Base-by-base conservation (phyloP, 2,888 invertebrate genomes). In the Alsophila aescularia region DNA sequence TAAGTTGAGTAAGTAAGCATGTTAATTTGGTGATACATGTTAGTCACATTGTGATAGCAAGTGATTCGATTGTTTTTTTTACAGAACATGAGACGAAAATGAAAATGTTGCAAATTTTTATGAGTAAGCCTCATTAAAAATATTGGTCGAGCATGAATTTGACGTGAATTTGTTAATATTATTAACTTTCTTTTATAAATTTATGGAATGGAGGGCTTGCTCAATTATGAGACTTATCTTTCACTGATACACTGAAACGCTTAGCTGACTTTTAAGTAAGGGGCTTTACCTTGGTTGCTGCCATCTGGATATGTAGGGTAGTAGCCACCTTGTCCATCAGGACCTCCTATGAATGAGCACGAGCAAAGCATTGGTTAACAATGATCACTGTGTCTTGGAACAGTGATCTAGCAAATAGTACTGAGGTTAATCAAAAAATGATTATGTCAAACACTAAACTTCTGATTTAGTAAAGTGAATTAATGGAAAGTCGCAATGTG, bases 261-360 rank as follows among this genome's bases (percentile, higher is more conserved):
- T n/a, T n/a, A n/a, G n/a, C n/a, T n/a, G n/a, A n/a, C n/a, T n/a
- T n/a, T n/a, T n/a, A n/a, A n/a, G n/a, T n/a, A n/a, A 35, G 1
- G 8, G 31, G 9, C n/a, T 1, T 41, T 69, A 14, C 59, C 60
- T 35, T 27, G 80, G 69, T 40, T 63, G 48, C 13, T 8, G 24
- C 37, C 21, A 2, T 52, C 40, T 59, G 68, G 69, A 18, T 51
- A 43, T 1, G 43, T 51, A 43, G 51, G 51, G 37, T 65, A 76
- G 83, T 52, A 87, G 58, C 66, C 73, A 63, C 60, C 57, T 27
- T 65, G 76, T 1, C 60, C 64, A 1, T 73, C 79, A 0, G 75
- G 72, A 0, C 68, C 65, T 0, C 73, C 72, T 16, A 70, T 69
- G 3, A 62, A 24, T 41, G 14, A 49, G 37, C 24, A 32, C 14